Evolutionary conservation across 1,140 invertebrate species (phyloP), one percentile per base, ranked within the genome.

Genomic region (Drosophila athabasca): DNA sequence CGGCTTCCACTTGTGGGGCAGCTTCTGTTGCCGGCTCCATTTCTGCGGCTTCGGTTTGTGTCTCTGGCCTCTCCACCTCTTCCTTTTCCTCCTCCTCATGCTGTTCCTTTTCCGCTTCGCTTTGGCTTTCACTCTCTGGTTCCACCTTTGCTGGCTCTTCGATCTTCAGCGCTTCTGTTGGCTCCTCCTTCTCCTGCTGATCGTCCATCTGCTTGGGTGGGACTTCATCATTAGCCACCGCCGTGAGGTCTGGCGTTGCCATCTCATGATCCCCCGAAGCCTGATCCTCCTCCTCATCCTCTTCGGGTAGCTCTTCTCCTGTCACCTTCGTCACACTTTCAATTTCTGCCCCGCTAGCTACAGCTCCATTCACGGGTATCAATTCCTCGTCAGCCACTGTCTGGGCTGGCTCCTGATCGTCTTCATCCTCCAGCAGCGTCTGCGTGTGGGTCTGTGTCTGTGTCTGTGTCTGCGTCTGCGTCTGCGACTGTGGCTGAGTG

Each of bases 271-370:
- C 82, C 26, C 82, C 82, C 44, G 82, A 87, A 39, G 69, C 70
- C 46, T 65, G 62, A 41, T 61, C 60, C 22, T 69, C 68, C 41
- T 60, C 54, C 11, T 57, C 55, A 2, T 24, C 13, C 6, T 45
- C 57, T 39, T 59, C 59, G 17, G 59, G 41, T 43, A 39, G 35
- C 55, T 46, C 46, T 31, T 31, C 15, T 26, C 51, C 53, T 19
- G 64, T 15, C 22, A 58, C 58, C 67, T 85, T 81, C 39, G 83
- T 83, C 67, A 79, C 83, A 87, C 83, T 87, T 89, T 87, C 83
- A 51, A 22, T 87, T 87, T 83, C 84, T 11, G 53, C 59, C 4
- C 24, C 24, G 24, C 24, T 26, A 26, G 24, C 24, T 5, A 26
- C 24, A 52, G 62, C 62, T 44, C 39, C 68, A 76, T 85, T 76